Conservation (phyloP, 2,113 vertebrate genomes). For the Thunnus maccoyii region DNA sequence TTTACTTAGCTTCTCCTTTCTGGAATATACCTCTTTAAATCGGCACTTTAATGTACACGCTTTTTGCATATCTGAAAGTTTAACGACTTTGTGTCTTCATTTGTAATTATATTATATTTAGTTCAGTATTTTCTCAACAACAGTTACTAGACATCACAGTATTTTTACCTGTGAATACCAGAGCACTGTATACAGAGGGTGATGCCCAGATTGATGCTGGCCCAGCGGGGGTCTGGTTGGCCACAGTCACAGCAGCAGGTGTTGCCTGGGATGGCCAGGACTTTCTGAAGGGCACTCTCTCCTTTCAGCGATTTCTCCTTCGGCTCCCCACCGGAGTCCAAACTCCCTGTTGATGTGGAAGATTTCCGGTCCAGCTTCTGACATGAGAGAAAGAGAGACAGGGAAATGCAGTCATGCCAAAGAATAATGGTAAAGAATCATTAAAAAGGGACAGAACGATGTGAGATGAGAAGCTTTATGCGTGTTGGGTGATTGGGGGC, state of each 20-base stretch:
- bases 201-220: conserved; percentile 98
- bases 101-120: not conserved
- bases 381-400: conserved; percentile 25
- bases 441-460: not conserved
- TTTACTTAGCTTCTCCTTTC: not conserved
- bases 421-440: not conserved
- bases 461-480: not conserved
- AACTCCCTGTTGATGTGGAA: conserved; percentile 91
- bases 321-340: conserved; percentile 90
- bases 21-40: not conserved
- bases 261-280: conserved; percentile 93
- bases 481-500: not conserved
- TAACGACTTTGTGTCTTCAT: not conserved
- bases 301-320: conserved; percentile 93
- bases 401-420: not conserved
- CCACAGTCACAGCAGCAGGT: conserved; percentile 94
- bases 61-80: not conserved
- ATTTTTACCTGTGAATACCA: conserved; percentile 94
- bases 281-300: conserved; percentile 93
- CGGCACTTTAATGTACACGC: not conserved
- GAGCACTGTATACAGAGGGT: conserved; percentile 98
- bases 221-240: conserved; percentile 94
- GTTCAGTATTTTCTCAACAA: not conserved
- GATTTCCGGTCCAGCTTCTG: conserved; percentile 94
- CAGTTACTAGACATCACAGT: not conserved